Evolutionary conservation across 2,113 vertebrate genomes (phyloP), one percentile per base, ranked within the genome.

Genomic region (Thamnophis sirtalis): DNA sequence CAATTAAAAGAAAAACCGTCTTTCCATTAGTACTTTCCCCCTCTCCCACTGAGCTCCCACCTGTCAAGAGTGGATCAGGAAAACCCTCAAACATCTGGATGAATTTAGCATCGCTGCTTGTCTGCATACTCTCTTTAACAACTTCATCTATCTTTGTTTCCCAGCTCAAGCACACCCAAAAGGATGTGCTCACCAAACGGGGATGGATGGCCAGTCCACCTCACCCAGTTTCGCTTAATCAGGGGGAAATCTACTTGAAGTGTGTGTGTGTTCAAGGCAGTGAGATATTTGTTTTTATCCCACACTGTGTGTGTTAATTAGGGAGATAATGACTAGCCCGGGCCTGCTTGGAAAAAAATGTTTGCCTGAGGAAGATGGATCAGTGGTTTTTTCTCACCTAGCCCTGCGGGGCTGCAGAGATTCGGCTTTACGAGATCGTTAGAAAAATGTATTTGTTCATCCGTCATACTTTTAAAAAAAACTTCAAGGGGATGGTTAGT

Each of bases 81-180:
- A 49, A 84, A 15, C 56, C 28, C 54, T 43, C 2, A 22, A 92
- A 92, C 87, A 92, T 88, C 91, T 92, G 91, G 91, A 88, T 92
- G 3, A 92, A 50, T 56, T 84, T 84, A 50, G 84, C 48, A 28
- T 48, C 91, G 55, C 48, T 2, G 15, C 51, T 55, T 87, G 50
- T 38, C 24, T 84, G 55, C 90, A 10, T 50, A n/a, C 54, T 33
- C 80, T 86, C 86, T 53, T 21, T 88, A 92, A 88, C 56, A 88
- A 49, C 86, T 80, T 22, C 86, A 92, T 92, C 91, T 56, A 28
- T 84, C 91, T 92, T 50, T 84, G 53, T 33, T 92, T 89, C 91
- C 51, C 15, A 49, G 50, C 26, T 9, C 24, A 55, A 84, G 51
- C 5, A 48, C 9, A 48, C 53, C 86, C 38, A 6, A 24, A 92